Percentiles rank a stretch among this genome's conserved stretches.
phyloP scores from a whole-genome alignment of 2,797 vertebrate species.

The Leptoclinus maculatus region DNA sequence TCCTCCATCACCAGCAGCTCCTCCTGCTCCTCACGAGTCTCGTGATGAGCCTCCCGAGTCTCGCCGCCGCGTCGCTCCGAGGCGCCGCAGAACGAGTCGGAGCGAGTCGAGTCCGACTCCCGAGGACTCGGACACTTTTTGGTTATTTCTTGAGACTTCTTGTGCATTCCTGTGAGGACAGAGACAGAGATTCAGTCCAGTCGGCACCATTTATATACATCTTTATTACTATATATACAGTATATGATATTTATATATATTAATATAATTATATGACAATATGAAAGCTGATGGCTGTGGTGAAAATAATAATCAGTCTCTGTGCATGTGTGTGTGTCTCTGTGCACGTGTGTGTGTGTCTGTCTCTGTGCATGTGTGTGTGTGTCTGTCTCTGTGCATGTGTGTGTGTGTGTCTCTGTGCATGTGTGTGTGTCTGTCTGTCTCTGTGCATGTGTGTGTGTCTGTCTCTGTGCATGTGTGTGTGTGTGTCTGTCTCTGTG shows the following conservation, averaged over 20 bases:
- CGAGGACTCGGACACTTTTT: slow-evolving; percentile 84
- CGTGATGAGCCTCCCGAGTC: neutral
- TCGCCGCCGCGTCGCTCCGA: slow-evolving; percentile 40
- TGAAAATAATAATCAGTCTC: too few species aligned
- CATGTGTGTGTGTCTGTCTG: neutral
- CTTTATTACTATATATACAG: neutral
- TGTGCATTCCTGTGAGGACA: slow-evolving; percentile 91
- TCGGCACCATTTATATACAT: neutral
- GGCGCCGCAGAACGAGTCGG: slow-evolving; percentile 76
- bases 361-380: too few species aligned
- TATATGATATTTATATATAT: neutral
- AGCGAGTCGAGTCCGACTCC: slow-evolving; percentile 68
- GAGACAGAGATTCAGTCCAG: slow-evolving; percentile 46
- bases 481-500: slow-evolving; percentile 29
- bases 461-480: too few species aligned
- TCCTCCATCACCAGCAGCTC: slow-evolving; percentile 56
- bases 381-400: too few species aligned
- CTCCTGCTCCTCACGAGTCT: slow-evolving; percentile 31
- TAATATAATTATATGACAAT: neutral
- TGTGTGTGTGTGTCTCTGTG: too few species aligned
- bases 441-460: neutral
- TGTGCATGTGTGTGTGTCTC: too few species aligned
- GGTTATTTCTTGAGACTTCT: slow-evolving; percentile 90
- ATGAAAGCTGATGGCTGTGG: too few species aligned
- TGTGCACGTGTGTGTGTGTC: too few species aligned